These are phyloP conservation scores for Doris montereyensis DNA, from an alignment of 2,888 invertebrate species.

Conservation along the genomic window DNA sequence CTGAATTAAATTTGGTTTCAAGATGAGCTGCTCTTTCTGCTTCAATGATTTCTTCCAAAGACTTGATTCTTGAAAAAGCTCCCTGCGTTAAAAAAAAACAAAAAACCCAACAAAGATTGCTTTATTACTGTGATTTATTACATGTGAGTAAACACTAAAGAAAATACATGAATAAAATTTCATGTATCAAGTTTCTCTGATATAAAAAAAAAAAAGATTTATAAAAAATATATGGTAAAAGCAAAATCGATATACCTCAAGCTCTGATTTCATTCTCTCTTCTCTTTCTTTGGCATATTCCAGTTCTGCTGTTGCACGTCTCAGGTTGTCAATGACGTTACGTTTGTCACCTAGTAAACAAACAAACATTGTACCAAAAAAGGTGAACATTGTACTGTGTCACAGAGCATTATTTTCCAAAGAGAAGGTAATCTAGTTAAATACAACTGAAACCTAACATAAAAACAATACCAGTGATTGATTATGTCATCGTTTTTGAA, in stretches of 20 bases:
- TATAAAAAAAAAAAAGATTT: not conserved
- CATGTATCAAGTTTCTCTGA: not conserved
- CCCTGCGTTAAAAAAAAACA: constrained; percentile 45
- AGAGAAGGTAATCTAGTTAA: too few species aligned
- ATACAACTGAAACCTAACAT: too few species aligned
- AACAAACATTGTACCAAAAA: too few species aligned
- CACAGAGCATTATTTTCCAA: too few species aligned
- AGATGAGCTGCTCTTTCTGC: constrained; percentile 70
- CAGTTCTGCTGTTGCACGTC: constrained; percentile 60
- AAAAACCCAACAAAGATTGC: too few species aligned
- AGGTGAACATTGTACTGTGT: too few species aligned
- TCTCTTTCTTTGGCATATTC: constrained; percentile 65
- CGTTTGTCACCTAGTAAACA: constrained; percentile 55
- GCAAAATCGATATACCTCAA: constrained; percentile 58
- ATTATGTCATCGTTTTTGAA: too few species aligned
- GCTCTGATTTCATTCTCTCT: constrained; percentile 60
- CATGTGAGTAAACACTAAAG: too few species aligned
- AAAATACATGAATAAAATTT: not conserved
- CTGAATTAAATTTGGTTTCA: constrained; percentile 71
- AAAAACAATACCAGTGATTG: too few species aligned
- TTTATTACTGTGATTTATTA: too few species aligned
- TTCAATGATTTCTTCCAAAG: constrained; percentile 67
- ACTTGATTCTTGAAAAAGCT: constrained; percentile 57
- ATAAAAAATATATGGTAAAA: not conserved
- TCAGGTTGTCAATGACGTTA: constrained; percentile 56